phyloP scores from a whole-genome alignment of 2,888 invertebrate species.

The Cybosia mesomella region DNA sequence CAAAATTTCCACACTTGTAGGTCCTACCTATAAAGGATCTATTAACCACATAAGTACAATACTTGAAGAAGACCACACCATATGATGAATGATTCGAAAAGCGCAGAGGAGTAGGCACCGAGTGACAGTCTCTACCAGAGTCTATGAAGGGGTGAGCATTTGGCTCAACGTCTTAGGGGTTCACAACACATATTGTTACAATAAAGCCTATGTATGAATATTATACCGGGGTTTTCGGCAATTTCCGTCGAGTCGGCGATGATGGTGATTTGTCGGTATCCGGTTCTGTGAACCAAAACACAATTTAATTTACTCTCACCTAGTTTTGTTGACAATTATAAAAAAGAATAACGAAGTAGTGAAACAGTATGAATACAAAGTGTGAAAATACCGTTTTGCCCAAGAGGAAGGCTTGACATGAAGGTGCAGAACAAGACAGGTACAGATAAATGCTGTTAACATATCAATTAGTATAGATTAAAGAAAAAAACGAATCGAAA shows the following conservation, averaged over 20 bases:
- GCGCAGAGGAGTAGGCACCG: slow-evolving; percentile 84
- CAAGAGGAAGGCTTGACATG: slow-evolving; percentile 60
- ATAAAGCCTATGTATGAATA: slow-evolving; percentile 87
- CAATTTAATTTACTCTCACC: slow-evolving; percentile 64
- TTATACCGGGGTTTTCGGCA: slow-evolving; percentile 99
- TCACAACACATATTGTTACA: slow-evolving; percentile 88
- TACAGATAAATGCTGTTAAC: slow-evolving; percentile 50
- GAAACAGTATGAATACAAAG: slow-evolving; percentile 38
- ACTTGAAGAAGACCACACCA: slow-evolving; percentile 63
- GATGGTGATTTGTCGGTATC: slow-evolving; percentile 95
- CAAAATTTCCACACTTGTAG: slow-evolving; percentile 24
- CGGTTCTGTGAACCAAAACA: slow-evolving; percentile 90
- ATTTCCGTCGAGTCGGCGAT: slow-evolving; percentile 96
- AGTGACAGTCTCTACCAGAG: slow-evolving; percentile 84
- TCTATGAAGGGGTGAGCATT: slow-evolving; percentile 74
- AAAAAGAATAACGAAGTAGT: slow-evolving; percentile 19
- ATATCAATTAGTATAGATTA: slow-evolving; percentile 47
- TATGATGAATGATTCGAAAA: slow-evolving; percentile 72
- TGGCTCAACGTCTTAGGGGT: slow-evolving; percentile 80
- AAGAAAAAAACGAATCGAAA: slow-evolving; percentile 42
- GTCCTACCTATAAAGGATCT: slow-evolving; percentile 60
- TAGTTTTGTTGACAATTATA: slow-evolving; percentile 33
- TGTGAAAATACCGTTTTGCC: slow-evolving; percentile 53
- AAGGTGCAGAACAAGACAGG: slow-evolving; percentile 53
- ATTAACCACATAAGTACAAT: slow-evolving; percentile 63